Conservation (phyloP, 2,888 invertebrate genomes). For the Mythimna ferrago region DNA sequence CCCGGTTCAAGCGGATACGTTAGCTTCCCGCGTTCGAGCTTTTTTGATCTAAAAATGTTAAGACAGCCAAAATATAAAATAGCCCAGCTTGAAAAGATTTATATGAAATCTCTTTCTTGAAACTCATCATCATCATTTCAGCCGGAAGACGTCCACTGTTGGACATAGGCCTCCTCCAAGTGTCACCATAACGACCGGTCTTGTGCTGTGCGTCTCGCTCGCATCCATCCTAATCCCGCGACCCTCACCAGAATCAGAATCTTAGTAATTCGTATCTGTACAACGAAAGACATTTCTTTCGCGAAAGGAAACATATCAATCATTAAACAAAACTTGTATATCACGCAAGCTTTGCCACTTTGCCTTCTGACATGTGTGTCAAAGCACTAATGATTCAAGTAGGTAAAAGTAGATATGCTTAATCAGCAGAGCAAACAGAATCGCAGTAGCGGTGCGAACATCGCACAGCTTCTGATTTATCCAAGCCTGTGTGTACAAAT, state of each 20-base stretch:
- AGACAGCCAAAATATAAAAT: slow-evolving; percentile 23
- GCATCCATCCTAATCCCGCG: no score
- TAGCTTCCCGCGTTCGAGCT: slow-evolving; percentile 26
- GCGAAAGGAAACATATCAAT: slow-evolving; percentile 1
- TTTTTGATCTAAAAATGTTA: slow-evolving; percentile 41
- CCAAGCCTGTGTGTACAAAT: slow-evolving; percentile 54
- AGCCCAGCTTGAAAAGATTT: background rate
- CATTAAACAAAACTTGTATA: background rate
- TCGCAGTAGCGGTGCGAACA: slow-evolving; percentile 35
- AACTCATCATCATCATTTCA: no score
- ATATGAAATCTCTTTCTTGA: background rate
- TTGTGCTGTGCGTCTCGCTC: no score
- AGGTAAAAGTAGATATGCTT: slow-evolving; percentile 40
- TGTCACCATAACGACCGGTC: no score
- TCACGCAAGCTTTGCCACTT: no score
- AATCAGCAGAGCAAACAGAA: slow-evolving; percentile 66
- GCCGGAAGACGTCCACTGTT: no score
- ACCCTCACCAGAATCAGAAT: no score
- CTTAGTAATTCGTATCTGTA: no score
- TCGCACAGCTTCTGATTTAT: slow-evolving; percentile 20
- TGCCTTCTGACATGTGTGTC: no score
- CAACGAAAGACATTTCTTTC: background rate
- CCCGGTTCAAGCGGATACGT: slow-evolving; percentile 58
- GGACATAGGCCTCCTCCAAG: no score
- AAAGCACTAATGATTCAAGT: slow-evolving; percentile 18